Percentiles rank a stretch among this genome's conserved stretches.
Conservation (phyloP, 2,888 invertebrate genomes). For the Neoaliturus tenellus region DNA sequence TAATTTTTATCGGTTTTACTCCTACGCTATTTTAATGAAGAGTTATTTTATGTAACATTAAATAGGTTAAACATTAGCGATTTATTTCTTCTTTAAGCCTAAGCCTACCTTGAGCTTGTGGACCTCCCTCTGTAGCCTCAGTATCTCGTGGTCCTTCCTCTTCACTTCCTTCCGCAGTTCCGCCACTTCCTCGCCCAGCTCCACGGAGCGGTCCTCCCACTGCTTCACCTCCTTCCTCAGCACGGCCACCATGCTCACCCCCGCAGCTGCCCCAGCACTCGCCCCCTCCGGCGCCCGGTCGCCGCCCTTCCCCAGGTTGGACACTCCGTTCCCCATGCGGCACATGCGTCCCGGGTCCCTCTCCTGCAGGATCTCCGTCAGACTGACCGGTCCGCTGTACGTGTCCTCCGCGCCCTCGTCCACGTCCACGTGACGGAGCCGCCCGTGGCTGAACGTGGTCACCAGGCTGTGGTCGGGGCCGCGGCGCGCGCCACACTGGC, state of each 20-base stretch:
- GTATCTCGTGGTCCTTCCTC: constrained; percentile 76
- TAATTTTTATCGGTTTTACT: too few species aligned
- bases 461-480: constrained; percentile 28
- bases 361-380: constrained; percentile 57
- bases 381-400: constrained; percentile 56
- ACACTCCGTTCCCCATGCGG: constrained; percentile 53
- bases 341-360: constrained; percentile 50
- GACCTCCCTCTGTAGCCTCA: constrained; percentile 80
- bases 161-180: constrained; percentile 76
- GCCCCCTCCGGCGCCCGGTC: not conserved
- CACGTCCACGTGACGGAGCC: not conserved
- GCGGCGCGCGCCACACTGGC: constrained; percentile 30
- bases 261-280: constrained; percentile 14
- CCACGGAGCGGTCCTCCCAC: constrained; percentile 54
- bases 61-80: too few species aligned
- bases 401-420: constrained; percentile 7
- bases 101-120: constrained; percentile 81
- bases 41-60: too few species aligned
- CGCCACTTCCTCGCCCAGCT: constrained; percentile 73
- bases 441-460: constrained; percentile 45
- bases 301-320: constrained; percentile 8
- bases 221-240: constrained; percentile 48
- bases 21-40: too few species aligned
- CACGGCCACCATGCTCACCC: constrained; percentile 21
- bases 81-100: too few species aligned